Percentiles rank a stretch among this genome's conserved stretches.
These are phyloP conservation scores for Aulostomus chinensis DNA, from an alignment of 2,797 vertebrate species.

Conservation along the genomic window DNA sequence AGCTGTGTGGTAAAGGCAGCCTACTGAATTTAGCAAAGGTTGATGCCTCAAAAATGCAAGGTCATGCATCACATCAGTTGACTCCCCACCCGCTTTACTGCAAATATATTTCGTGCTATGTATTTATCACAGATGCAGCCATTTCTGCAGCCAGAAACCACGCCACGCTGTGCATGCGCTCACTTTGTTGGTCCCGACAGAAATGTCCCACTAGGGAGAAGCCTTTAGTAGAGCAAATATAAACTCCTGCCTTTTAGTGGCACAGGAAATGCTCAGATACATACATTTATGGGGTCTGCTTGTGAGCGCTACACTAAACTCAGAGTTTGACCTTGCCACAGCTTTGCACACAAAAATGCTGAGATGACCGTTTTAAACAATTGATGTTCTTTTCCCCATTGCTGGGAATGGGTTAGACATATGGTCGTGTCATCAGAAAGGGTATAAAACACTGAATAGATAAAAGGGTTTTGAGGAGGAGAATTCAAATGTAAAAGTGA, in stretches of 20 bases:
- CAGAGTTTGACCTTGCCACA: constrained; percentile 63
- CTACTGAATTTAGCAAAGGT: no score
- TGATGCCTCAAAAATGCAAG: constrained; percentile 60
- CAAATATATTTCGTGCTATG: constrained; percentile 34
- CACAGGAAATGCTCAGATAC: constrained; percentile 61
- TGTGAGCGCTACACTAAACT: constrained; percentile 53
- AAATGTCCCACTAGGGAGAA: constrained; percentile 69
- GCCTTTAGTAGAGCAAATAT: constrained; percentile 70
- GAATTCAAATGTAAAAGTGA: constrained; percentile 18
- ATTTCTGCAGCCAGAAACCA: constrained; percentile 47
- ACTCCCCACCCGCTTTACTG: constrained; percentile 60
- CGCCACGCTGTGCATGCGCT: constrained; percentile 57
- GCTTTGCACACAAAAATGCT: constrained; percentile 34
- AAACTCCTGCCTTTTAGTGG: constrained; percentile 69
- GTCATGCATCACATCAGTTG: constrained; percentile 37
- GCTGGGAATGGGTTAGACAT: constrained; percentile 23
- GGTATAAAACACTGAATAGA: constrained; percentile 8
- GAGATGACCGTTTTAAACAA: constrained; percentile 53
- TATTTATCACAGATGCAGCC: constrained; percentile 67
- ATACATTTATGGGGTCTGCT: constrained; percentile 59
- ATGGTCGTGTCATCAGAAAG: constrained; percentile 20
- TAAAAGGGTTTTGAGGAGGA: background rate
- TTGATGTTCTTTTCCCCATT: constrained; percentile 25
- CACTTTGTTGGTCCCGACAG: constrained; percentile 71
- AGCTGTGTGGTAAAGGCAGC: constrained; percentile 42